Evolutionary conservation across 35 echinoderm and acorn worm species (phyloP).

Genomic region (Eucidaris tribuloides): DNA sequence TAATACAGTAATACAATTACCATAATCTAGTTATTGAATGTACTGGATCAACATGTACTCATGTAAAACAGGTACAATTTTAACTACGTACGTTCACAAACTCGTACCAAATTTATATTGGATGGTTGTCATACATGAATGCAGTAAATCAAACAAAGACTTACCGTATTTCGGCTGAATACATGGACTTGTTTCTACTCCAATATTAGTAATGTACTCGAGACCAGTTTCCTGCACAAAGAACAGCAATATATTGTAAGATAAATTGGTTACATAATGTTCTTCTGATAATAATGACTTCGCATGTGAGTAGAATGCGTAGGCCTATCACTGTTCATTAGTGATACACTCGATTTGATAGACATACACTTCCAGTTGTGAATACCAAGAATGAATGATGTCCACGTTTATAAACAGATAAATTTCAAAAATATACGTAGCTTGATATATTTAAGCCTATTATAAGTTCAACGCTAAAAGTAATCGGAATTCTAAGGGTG

Average conservation of each 20-base stretch:
- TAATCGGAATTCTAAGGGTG: too few relatives aligned
- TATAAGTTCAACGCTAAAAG: too few relatives aligned
- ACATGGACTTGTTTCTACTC: conserved; percentile 70
- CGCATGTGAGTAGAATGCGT: neutral
- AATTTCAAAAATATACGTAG: neutral
- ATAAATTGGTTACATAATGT: neutral
- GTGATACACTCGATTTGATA: neutral
- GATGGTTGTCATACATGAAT: too few relatives aligned
- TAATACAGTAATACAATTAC: too few relatives aligned
- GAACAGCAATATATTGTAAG: neutral
- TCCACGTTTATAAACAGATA: neutral
- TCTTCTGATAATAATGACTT: neutral
- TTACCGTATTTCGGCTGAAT: neutral
- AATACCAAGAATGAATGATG: neutral
- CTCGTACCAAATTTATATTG: too few relatives aligned
- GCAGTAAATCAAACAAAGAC: too few relatives aligned
- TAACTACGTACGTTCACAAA: too few relatives aligned
- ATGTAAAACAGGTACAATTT: too few relatives aligned
- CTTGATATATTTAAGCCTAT: too few relatives aligned
- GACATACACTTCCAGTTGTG: neutral
- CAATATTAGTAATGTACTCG: conserved; percentile 51
- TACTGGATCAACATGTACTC: too few relatives aligned
- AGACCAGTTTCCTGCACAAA: conserved; percentile 53
- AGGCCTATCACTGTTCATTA: neutral
- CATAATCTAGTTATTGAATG: too few relatives aligned